Evolutionary conservation across 2,888 invertebrate genomes (phyloP).

Genomic region (Drosophila lacicola): DNA sequence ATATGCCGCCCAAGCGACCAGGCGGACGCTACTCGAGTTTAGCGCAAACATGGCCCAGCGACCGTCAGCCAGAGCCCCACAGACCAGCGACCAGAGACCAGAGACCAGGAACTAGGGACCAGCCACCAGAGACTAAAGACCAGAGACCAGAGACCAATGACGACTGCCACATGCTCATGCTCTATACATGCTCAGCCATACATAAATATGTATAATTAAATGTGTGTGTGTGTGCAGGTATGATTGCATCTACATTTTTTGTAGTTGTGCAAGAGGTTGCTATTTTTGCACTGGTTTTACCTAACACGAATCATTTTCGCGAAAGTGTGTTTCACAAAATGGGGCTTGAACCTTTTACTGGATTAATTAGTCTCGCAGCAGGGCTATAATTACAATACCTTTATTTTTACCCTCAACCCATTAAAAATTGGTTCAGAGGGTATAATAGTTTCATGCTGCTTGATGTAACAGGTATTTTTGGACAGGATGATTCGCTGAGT

Average conservation of each 20-base stretch:
- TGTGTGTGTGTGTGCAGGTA: constrained; percentile 8
- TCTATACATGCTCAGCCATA: constrained; percentile 9
- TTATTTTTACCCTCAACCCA: background rate
- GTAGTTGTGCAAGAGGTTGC: background rate
- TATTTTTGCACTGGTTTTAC: constrained; percentile 10
- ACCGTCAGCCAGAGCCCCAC: constrained; percentile 2
- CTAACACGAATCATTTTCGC: constrained; percentile 12
- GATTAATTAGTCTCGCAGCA: background rate
- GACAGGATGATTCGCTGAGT: no score
- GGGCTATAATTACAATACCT: constrained; percentile 6
- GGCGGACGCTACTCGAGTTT: constrained; percentile 4
- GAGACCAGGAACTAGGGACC: constrained; percentile 10
- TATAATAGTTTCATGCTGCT: no score
- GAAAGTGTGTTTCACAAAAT: background rate
- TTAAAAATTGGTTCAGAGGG: no score
- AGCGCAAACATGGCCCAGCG: constrained; percentile 28
- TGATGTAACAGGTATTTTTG: no score
- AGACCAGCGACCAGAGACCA: constrained; percentile 16
- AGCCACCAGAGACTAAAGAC: constrained; percentile 18
- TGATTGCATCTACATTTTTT: constrained; percentile 11
- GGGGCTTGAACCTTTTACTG: background rate
- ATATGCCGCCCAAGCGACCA: constrained; percentile 45
- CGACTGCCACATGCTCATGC: constrained; percentile 9
- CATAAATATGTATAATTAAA: constrained; percentile 8
- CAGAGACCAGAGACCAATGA: constrained; percentile 15